Conservation (phyloP, 2,888 invertebrate species). For the Drosophila emarginata region DNA sequence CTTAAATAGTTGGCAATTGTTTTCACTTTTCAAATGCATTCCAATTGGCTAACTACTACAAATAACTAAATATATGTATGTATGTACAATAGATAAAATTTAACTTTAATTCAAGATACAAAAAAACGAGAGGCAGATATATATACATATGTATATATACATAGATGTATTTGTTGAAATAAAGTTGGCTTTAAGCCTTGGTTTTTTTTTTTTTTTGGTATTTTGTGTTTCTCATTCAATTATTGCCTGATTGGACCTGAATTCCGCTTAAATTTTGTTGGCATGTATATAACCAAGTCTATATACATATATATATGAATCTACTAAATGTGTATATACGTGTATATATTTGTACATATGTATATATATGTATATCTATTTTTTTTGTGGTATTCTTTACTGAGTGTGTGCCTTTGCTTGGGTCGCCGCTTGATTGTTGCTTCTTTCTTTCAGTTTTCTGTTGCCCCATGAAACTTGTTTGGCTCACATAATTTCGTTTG, state of each 20-base stretch:
- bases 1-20: too few relatives aligned
- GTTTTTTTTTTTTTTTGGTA: not conserved
- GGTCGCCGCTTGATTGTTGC: conserved; percentile 2
- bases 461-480: conserved; percentile 5
- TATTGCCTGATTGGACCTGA: not conserved
- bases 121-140: not conserved
- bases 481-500: conserved; percentile 2
- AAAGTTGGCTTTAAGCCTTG: not conserved
- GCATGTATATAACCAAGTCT: not conserved
- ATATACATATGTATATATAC: not conserved
- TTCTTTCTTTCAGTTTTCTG: conserved; percentile 5
- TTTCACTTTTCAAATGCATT: too few relatives aligned
- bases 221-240: not conserved
- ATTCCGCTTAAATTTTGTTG: not conserved
- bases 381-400: not conserved
- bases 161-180: not conserved
- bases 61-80: too few relatives aligned
- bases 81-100: too few relatives aligned
- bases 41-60: too few relatives aligned
- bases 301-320: not conserved
- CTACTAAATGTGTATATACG: not conserved
- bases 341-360: not conserved
- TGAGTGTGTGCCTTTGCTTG: not conserved
- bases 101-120: not conserved
- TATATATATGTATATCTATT: not conserved